These are phyloP conservation scores for Zaprionus kolodkinae DNA, from an alignment of 1,140 invertebrate genomes.

Conservation along the genomic window DNA sequence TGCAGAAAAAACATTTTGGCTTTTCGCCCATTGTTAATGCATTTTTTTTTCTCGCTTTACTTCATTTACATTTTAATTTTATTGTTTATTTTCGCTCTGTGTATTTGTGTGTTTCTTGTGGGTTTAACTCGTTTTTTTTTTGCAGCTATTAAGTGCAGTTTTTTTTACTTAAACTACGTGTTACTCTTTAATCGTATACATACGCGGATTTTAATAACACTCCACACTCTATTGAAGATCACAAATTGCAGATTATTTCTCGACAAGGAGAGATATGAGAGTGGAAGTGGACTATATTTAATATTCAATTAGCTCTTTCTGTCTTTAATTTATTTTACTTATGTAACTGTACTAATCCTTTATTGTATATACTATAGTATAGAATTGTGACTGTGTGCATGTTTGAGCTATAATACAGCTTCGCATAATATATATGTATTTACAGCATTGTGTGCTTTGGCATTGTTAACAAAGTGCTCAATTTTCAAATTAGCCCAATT, in stretches of 20 bases:
- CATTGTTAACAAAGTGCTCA: constrained; percentile 41
- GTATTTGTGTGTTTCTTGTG: constrained; percentile 30
- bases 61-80: constrained; percentile 53
- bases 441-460: constrained; percentile 31
- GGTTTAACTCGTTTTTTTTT: constrained; percentile 28
- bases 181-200: constrained; percentile 75
- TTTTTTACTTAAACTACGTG: constrained; percentile 74
- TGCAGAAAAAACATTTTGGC: constrained; percentile 70
- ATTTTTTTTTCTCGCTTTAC: constrained; percentile 28
- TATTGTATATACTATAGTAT: not conserved
- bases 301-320: constrained; percentile 22
- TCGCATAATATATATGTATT: constrained; percentile 22
- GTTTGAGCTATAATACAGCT: constrained; percentile 30
- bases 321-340: constrained; percentile 17
- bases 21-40: constrained; percentile 34
- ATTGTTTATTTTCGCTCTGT: constrained; percentile 56
- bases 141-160: constrained; percentile 47
- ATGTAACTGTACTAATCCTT: not conserved
- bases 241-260: not conserved
- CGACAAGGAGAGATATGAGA: no score
- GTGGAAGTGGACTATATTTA: not conserved
- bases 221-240: not conserved
- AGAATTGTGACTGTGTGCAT: not conserved
- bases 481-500: constrained; percentile 31
- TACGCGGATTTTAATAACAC: constrained; percentile 63